Evolutionary conservation across 2,113 vertebrate species (phyloP), one percentile per base, ranked within the genome.

Genomic region (Steatornis caripensis): DNA sequence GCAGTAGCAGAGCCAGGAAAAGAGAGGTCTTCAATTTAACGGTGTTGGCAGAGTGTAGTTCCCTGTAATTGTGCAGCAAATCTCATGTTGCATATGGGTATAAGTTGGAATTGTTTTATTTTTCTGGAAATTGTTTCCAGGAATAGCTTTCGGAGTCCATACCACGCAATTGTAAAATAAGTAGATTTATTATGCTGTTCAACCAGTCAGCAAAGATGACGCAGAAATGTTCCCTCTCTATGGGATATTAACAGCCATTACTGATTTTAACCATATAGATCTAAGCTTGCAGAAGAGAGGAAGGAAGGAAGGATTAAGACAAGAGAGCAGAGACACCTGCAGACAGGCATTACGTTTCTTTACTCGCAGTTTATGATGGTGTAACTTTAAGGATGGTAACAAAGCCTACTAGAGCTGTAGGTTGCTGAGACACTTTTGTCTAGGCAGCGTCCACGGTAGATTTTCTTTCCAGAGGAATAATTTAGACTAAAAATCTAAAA

Each of bases 1-100:
- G 70, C 39, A 92, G 65, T 2, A 79, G 68, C 82, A 79, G 77
- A 87, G 95, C 85, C 86, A 95, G 94, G 65, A 95, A 91, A 87
- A 30, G 27, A 93, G 82, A 90, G 58, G 57, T 95, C 57, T 77
- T 94, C 91, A 81, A 82, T 96, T 95, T 84, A 96, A 69, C 66
- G 68, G 54, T 15, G 69, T 45, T 95, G 94, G 89, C 93, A 95
- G 87, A 81, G 85, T 29, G 18, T n/a, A 29, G 24, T 54, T 88
- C 57, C 37, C 75, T 81, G 70, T 65, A 94, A 95, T 92, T 89
- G 66, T 76, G 80, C 77, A 87, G 36, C 22, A 70, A 84, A 49
- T 82, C 75, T 82, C 78, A 95, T 92, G 46, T 41, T 82, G 87
- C 79, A 62, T 75, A 49, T 1, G 0, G 68, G 36, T 7, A 1